Evolutionary conservation across 2,797 vertebrate genomes (phyloP).

Genomic region (Kryptopterus vitreolus): DNA sequence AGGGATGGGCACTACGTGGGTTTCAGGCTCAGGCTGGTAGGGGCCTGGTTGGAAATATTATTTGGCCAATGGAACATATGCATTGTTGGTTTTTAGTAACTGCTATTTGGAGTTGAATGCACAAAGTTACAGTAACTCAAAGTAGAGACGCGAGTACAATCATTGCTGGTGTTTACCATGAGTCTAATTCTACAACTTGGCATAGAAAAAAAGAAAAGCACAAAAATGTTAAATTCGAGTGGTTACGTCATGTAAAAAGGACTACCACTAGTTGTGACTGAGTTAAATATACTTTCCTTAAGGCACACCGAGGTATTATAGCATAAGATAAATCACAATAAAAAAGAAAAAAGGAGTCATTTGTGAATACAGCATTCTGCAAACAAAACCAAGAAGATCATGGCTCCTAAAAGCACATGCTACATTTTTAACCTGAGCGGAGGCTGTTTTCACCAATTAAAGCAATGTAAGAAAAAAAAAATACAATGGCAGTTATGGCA

Average conservation of each 20-base stretch:
- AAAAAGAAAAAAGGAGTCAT: slow-evolving; percentile 57
- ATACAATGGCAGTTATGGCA: slow-evolving; percentile 78
- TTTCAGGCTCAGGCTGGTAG: slow-evolving; percentile 87
- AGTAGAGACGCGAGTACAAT: slow-evolving; percentile 18
- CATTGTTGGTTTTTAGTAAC: slow-evolving; percentile 34
- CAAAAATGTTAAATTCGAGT: slow-evolving; percentile 26
- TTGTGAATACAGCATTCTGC: slow-evolving; percentile 66
- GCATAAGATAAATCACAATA: slow-evolving; percentile 73
- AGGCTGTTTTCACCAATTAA: slow-evolving; percentile 72
- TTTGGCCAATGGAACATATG: slow-evolving; percentile 87
- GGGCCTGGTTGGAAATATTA: slow-evolving; percentile 89
- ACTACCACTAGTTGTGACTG: slow-evolving; percentile 32
- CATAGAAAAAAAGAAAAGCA: slow-evolving; percentile 11
- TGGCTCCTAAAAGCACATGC: slow-evolving; percentile 79
- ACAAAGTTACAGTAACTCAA: slow-evolving; percentile 18
- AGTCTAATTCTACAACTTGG: slow-evolving; percentile 22
- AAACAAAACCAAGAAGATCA: slow-evolving; percentile 63
- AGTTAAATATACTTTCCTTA: slow-evolving; percentile 64
- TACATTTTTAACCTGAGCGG: slow-evolving; percentile 77
- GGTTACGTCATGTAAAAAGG: slow-evolving; percentile 23
- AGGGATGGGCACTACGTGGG: slow-evolving; percentile 86
- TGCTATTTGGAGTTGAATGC: slow-evolving; percentile 16
- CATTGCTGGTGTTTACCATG: slow-evolving; percentile 25
- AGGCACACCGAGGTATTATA: slow-evolving; percentile 74
- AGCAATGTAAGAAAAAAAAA: slow-evolving; percentile 57